Evolutionary conservation across 2,888 invertebrate species (phyloP).

Genomic region (Adineta ricciae): DNA sequence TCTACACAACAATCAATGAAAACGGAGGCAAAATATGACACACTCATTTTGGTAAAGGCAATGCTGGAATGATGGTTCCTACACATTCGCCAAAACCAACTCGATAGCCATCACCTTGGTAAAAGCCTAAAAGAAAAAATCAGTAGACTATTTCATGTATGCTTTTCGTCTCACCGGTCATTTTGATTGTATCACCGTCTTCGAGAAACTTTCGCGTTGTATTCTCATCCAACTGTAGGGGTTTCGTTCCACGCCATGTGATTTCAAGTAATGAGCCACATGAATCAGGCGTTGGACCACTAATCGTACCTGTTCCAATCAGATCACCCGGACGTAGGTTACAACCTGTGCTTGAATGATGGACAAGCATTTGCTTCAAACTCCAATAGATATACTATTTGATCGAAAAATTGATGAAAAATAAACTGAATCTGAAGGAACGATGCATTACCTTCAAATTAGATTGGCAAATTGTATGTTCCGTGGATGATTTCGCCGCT

Average conservation of each 20-base stretch:
- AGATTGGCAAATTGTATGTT: constrained; percentile 65
- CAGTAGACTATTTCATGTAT: constrained; percentile 26
- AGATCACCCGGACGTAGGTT: constrained; percentile 86
- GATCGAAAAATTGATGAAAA: no score
- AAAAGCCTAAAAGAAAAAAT: constrained; percentile 63
- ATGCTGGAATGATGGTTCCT: constrained; percentile 73
- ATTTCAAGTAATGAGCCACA: constrained; percentile 88
- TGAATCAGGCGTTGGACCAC: constrained; percentile 75
- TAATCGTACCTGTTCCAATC: constrained; percentile 90
- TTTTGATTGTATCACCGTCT: constrained; percentile 85
- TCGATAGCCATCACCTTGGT: constrained; percentile 63
- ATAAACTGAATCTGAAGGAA: no score
- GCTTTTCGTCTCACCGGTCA: constrained; percentile 57
- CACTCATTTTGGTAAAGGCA: neutral
- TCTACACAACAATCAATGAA: neutral
- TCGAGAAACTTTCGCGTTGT: constrained; percentile 76
- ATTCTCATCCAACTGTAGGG: constrained; percentile 62
- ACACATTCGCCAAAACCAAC: constrained; percentile 85
- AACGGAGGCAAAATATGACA: neutral
- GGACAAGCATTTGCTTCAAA: constrained; percentile 84
- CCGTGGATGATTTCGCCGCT: constrained; percentile 44
- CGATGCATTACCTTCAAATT: constrained; percentile 64
- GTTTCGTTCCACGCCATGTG: constrained; percentile 82
- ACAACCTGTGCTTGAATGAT: constrained; percentile 93
- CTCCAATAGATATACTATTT: constrained; percentile 79